Conservation (phyloP, 2,113 vertebrate genomes). For the Symphodus melops region DNA sequence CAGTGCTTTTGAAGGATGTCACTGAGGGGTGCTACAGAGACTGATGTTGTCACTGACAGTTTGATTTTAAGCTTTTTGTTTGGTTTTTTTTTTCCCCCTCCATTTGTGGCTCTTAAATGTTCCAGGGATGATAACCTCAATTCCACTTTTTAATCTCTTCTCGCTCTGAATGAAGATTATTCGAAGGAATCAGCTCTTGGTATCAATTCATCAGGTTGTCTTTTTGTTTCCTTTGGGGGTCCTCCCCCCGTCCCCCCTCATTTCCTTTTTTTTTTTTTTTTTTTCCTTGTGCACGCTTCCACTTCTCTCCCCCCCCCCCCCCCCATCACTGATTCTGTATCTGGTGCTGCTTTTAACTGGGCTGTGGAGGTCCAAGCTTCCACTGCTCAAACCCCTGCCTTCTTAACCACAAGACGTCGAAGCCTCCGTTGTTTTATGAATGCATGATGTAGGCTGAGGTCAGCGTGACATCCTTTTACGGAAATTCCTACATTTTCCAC, state of each 20-base stretch:
- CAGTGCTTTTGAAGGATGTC: slow-evolving; percentile 50
- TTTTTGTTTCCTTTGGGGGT: slow-evolving; percentile 36
- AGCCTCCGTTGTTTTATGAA: slow-evolving; percentile 68
- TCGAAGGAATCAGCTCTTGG: slow-evolving; percentile 37
- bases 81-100: too few relatives aligned
- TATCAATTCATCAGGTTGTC: slow-evolving; percentile 35
- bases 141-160: slow-evolving; percentile 66
- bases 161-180: slow-evolving; percentile 38
- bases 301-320: too few relatives aligned
- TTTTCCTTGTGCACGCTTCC: slow-evolving; percentile 36
- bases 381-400: slow-evolving; percentile 69
- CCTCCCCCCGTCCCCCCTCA: too few relatives aligned
- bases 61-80: slow-evolving; percentile 71
- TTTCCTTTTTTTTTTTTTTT: slow-evolving; percentile 37
- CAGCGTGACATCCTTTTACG: slow-evolving; percentile 48
- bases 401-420: slow-evolving; percentile 66
- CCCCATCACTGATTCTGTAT: slow-evolving; percentile 65
- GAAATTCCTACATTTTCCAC: slow-evolving; percentile 56
- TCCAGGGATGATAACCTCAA: slow-evolving; percentile 63
- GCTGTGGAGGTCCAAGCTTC: slow-evolving; percentile 70
- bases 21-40: slow-evolving; percentile 80
- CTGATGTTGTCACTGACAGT: slow-evolving; percentile 65
- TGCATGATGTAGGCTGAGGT: slow-evolving; percentile 67
- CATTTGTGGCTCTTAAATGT: slow-evolving; percentile 66
- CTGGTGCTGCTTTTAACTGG: slow-evolving; percentile 81